Percentiles rank a stretch among this genome's conserved stretches.
phyloP scores from a whole-genome alignment of 2,797 vertebrate genomes.

The Sciaenops ocellatus region DNA sequence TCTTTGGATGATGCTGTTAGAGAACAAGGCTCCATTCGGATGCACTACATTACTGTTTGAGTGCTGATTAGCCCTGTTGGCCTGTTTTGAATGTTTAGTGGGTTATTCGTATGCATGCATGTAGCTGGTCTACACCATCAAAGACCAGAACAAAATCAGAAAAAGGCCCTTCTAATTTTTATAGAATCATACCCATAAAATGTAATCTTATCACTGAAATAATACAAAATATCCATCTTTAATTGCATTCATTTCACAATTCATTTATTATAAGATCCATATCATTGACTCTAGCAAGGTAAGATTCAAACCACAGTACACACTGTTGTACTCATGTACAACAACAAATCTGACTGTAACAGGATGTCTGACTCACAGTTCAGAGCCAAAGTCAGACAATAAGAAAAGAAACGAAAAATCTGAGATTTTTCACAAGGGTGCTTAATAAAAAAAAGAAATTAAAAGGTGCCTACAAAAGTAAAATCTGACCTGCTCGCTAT shows the following conservation, averaged over 20 bases:
- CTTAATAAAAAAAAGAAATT: neutral
- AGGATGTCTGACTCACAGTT: neutral
- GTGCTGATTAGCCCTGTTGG: no score
- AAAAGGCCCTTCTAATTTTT: no score
- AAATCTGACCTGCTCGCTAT: conserved; percentile 13
- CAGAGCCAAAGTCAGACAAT: neutral
- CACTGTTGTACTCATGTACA: neutral
- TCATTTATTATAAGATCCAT: neutral
- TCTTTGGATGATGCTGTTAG: no score
- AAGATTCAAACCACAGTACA: neutral
- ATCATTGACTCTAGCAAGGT: neutral
- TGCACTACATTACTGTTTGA: no score
- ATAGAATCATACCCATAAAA: neutral
- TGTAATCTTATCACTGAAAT: neutral
- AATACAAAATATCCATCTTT: neutral
- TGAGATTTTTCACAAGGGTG: neutral
- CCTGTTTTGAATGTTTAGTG: no score
- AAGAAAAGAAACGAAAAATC: neutral
- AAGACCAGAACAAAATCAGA: no score
- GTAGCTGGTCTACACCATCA: no score
- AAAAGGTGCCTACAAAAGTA: neutral
- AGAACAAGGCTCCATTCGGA: no score
- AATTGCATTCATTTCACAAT: neutral
- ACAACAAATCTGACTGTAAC: neutral
- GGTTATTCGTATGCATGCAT: no score